Base-by-base conservation (phyloP, 2,888 invertebrate species). In the Dryococelus australis region DNA sequence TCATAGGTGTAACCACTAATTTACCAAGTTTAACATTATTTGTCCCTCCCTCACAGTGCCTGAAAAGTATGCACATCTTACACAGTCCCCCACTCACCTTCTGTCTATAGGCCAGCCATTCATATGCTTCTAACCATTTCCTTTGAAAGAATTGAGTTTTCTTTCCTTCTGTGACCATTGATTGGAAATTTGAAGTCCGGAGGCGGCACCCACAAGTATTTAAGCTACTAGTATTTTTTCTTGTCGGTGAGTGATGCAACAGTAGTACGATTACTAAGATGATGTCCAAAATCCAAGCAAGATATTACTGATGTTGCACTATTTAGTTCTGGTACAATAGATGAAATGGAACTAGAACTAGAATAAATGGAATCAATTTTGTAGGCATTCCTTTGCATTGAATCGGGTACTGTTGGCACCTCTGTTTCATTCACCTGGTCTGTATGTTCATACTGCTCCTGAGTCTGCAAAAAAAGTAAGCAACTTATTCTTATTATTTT, bases 21-120 rank as follows among this genome's bases (percentile, higher is more conserved):
- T n/a, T n/a, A n/a, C n/a, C n/a, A n/a, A n/a, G 83, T 83, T 81
- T 81, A 5, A 81, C 81, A 35, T 81, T 81, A 81, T 27, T 81
- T 10, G 13, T 81, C 81, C 81, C 81, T 83, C 83, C 83, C 2
- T 83, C 83, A 83, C 83, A 83, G 3, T 27, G 35, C 24, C 83
- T 9, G 8, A 27, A 83, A 83, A 26, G 28, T 83, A 83, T 83
- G n/a, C n/a, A n/a, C n/a, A n/a, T n/a, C n/a, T n/a, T n/a, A n/a
- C n/a, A n/a, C n/a, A n/a, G n/a, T n/a, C n/a, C n/a, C n/a, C n/a
- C n/a, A n/a, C n/a, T n/a, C n/a, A n/a, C n/a, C 83, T 83, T 83
- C 35, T 83, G 0, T 26, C 83, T 83, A 24, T 83, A 83, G 35
- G 83, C 83, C 83, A 83, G 28, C 27, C 28, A 83, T 83, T 83